These are phyloP conservation scores for Gambelia wislizenii DNA, from an alignment of 2,797 vertebrate genomes.

Conservation along the genomic window DNA sequence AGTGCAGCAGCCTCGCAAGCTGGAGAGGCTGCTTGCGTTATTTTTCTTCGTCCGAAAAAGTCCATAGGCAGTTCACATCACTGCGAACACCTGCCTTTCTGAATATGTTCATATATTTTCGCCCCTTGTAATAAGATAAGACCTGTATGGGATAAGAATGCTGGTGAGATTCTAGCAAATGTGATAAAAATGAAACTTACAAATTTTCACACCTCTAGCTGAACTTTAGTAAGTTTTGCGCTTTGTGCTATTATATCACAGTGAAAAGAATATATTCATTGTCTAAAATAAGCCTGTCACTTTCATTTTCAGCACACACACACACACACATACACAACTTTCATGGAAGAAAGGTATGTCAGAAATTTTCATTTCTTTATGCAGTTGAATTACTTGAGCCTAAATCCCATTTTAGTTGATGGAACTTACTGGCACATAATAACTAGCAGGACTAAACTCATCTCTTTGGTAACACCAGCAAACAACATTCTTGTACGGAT, in stretches of 20 bases:
- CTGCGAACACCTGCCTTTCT: too few relatives aligned
- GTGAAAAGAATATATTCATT: neutral
- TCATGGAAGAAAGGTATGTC: neutral
- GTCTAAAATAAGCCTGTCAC: neutral
- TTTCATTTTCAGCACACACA: slow-evolving; percentile 2
- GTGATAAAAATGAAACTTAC: neutral
- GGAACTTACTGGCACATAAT: neutral
- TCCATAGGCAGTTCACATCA: too few relatives aligned
- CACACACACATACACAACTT: neutral
- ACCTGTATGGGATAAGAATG: neutral
- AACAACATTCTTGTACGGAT: neutral
- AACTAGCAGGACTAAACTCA: neutral
- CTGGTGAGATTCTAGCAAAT: neutral
- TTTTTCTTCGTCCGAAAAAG: too few relatives aligned
- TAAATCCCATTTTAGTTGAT: neutral
- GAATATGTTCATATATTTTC: too few relatives aligned
- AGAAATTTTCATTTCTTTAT: neutral
- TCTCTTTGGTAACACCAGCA: neutral
- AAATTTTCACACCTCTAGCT: neutral
- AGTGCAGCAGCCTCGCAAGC: too few relatives aligned
- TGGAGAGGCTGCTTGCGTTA: too few relatives aligned
- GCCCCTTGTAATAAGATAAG: too few relatives aligned
- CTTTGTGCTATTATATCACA: neutral
- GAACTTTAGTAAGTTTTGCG: neutral
- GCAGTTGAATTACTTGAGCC: neutral